phyloP scores from a whole-genome alignment of 2,797 vertebrate species.

The Xerus rutilus region DNA sequence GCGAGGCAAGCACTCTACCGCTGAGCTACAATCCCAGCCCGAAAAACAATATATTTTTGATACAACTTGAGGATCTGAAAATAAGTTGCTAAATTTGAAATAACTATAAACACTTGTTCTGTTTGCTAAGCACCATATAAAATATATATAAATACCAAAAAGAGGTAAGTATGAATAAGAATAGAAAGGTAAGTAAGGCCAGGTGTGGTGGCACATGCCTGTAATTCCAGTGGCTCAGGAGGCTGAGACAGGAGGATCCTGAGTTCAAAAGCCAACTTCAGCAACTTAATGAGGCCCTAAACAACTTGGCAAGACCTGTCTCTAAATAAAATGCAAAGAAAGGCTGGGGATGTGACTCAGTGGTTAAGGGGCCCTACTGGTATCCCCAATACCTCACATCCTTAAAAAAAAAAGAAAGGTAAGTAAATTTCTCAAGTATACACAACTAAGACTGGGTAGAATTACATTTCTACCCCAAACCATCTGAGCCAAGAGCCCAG shows the following conservation, averaged over 20 bases:
- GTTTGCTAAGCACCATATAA: neutral
- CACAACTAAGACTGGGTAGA: neutral
- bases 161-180: neutral
- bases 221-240: too few species aligned
- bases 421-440: neutral
- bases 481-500: neutral
- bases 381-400: too few species aligned
- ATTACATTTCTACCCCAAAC: neutral
- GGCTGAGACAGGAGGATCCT: too few species aligned
- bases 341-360: too few species aligned
- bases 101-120: neutral
- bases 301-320: too few species aligned
- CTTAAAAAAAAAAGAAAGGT: neutral
- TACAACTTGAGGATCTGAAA: neutral
- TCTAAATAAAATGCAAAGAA: too few species aligned
- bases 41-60: slow-evolving; percentile 1
- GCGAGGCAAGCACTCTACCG: too few species aligned
- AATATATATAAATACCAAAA: neutral
- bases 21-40: too few species aligned
- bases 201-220: too few species aligned
- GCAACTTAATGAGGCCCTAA: too few species aligned
- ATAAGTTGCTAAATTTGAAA: slow-evolving; percentile 51
- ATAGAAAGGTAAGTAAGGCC: neutral
- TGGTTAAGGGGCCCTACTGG: too few species aligned
- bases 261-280: too few species aligned